Percentiles rank a stretch among this genome's conserved stretches.
Evolutionary conservation across 2,888 invertebrate species (phyloP).

Genomic region (Limnephilus marmoratus): DNA sequence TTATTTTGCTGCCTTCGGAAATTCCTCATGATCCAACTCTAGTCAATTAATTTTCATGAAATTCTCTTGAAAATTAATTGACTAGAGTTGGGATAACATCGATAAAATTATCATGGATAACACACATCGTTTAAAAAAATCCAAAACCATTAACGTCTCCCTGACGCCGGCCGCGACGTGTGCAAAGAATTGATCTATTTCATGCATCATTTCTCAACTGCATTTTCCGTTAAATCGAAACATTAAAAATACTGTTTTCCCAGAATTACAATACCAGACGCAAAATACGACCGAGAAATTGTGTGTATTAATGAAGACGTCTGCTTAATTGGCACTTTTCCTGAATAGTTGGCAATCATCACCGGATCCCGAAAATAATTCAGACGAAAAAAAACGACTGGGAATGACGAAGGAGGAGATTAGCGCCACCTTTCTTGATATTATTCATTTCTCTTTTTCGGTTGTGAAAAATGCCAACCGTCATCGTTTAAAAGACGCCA

Average conservation of each 20-base stretch:
- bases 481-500: conserved; percentile 5
- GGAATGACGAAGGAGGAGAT: conserved; percentile 11
- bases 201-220: not conserved
- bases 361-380: not conserved
- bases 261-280: not conserved
- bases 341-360: conserved; percentile 27
- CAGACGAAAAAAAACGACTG: not conserved
- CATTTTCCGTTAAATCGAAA: not conserved
- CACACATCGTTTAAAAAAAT: not conserved
- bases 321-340: conserved; percentile 33
- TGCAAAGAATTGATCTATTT: not conserved
- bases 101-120: too few relatives aligned
- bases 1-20: too few relatives aligned
- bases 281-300: not conserved
- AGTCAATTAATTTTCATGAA: too few relatives aligned
- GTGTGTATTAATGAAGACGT: conserved; percentile 32
- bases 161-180: too few relatives aligned
- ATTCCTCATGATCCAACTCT: too few relatives aligned
- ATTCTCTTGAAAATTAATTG: too few relatives aligned
- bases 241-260: not conserved
- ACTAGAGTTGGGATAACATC: too few relatives aligned
- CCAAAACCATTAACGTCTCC: not conserved
- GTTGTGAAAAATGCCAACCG: conserved; percentile 3
- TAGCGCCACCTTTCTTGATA: conserved; percentile 20
- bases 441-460: not conserved